Evolutionary conservation across 2,888 invertebrate species (phyloP).

Genomic region (Altica lythri): DNA sequence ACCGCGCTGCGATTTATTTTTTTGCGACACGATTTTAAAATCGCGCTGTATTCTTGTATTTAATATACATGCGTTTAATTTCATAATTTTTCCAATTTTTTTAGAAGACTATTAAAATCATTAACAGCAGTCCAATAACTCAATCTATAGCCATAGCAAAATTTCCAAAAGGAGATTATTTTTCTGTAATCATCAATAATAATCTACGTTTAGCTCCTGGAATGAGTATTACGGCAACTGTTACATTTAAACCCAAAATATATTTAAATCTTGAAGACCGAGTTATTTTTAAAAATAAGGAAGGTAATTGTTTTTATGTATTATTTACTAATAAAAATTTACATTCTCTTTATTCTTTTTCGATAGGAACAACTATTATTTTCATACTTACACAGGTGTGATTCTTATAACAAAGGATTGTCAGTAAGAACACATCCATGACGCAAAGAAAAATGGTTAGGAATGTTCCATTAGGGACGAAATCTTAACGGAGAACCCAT

Average conservation of each 20-base stretch:
- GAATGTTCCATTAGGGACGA: too few species aligned
- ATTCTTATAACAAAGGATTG: background rate
- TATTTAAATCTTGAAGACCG: constrained; percentile 49
- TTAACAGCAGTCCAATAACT: constrained; percentile 45
- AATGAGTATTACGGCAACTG: constrained; percentile 50
- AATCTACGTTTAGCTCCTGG: constrained; percentile 53
- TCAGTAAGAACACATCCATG: too few species aligned
- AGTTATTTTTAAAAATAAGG: constrained; percentile 48
- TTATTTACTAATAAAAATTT: background rate
- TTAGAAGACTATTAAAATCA: constrained; percentile 42
- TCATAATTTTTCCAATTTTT: constrained; percentile 51
- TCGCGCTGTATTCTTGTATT: constrained; percentile 40
- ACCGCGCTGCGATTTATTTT: too few species aligned
- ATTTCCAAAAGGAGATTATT: constrained; percentile 46
- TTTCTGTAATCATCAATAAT: constrained; percentile 43
- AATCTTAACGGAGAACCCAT: too few species aligned
- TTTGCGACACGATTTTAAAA: background rate
- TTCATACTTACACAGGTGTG: too few species aligned
- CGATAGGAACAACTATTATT: too few species aligned
- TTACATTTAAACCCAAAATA: constrained; percentile 50
- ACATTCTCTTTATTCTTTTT: too few species aligned
- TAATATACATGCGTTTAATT: constrained; percentile 49
- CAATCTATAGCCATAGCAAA: constrained; percentile 48
- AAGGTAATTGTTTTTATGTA: constrained; percentile 13
- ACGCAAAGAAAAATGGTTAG: too few species aligned